Evolutionary conservation across 2,113 vertebrate species (phyloP).

Genomic region (Dicerorhinus sumatrensis): DNA sequence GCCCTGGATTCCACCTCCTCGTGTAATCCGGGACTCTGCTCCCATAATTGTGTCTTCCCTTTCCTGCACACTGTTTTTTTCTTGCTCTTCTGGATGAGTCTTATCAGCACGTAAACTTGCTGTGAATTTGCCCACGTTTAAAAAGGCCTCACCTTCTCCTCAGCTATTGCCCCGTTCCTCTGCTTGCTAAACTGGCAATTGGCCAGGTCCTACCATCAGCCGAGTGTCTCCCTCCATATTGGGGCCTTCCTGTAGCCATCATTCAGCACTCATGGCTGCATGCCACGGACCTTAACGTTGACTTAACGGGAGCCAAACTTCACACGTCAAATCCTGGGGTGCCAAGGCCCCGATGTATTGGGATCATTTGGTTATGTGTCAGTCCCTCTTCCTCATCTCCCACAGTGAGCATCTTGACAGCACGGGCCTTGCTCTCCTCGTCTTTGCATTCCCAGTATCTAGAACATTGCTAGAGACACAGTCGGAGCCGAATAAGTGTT

Average conservation of each 20-base stretch:
- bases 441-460: neutral
- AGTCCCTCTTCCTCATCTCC: neutral
- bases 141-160: neutral
- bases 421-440: neutral
- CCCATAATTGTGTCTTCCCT: neutral
- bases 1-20: neutral
- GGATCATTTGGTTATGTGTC: neutral
- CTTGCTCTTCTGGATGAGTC: neutral
- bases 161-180: neutral
- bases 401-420: neutral
- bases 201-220: neutral
- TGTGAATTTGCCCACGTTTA: neutral
- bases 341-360: neutral
- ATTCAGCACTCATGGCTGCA: neutral
- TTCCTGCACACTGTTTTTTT: neutral
- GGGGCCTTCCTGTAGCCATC: neutral
- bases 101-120: neutral
- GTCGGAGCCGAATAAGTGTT: neutral
- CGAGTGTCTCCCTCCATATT: neutral
- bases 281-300: neutral
- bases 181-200: neutral
- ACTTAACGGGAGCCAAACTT: neutral
- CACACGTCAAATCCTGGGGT: fast-evolving
- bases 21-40: fast-evolving
- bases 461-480: neutral